Percentiles rank a stretch among this genome's conserved stretches.
phyloP scores from a whole-genome alignment of 1,140 invertebrate species.

The Nasonia longicornis region DNA sequence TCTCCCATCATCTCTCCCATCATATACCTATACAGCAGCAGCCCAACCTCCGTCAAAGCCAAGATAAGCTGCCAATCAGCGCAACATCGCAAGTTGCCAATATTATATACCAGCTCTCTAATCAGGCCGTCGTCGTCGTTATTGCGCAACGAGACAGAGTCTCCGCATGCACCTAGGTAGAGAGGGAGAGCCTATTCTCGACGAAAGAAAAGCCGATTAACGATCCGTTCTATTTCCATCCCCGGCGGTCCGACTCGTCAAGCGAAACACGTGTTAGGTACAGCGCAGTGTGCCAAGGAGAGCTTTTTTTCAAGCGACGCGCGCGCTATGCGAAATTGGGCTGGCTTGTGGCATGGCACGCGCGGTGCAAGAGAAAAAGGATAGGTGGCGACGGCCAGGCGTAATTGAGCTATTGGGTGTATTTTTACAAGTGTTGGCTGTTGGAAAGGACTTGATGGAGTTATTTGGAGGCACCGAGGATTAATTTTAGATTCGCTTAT shows the following conservation, averaged over 20 bases:
- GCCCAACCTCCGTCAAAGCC: background rate
- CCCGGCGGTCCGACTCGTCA: slow-evolving; percentile 1
- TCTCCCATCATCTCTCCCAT: background rate
- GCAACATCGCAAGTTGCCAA: background rate
- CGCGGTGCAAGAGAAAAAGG: background rate
- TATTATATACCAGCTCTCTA: background rate
- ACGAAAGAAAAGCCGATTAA: slow-evolving; percentile 36
- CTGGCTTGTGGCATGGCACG: background rate
- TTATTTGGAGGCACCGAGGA: background rate
- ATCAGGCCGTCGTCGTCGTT: background rate
- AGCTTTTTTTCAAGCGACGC: background rate
- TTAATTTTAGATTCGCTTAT: background rate
- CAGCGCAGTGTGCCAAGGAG: slow-evolving; percentile 11
- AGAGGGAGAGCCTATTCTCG: background rate
- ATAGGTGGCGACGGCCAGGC: background rate
- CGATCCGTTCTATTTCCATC: slow-evolving; percentile 38
- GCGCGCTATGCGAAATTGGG: background rate
- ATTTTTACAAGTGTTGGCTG: slow-evolving; percentile 33
- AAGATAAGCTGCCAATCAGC: background rate
- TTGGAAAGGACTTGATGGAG: background rate
- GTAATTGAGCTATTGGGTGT: slow-evolving; percentile 36
- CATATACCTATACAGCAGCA: too few relatives aligned
- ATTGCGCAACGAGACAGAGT: background rate
- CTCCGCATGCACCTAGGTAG: background rate
- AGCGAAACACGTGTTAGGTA: slow-evolving; percentile 18